phyloP scores from a whole-genome alignment of 2,797 vertebrate genomes.

The Spinibarbus caldwelli region DNA sequence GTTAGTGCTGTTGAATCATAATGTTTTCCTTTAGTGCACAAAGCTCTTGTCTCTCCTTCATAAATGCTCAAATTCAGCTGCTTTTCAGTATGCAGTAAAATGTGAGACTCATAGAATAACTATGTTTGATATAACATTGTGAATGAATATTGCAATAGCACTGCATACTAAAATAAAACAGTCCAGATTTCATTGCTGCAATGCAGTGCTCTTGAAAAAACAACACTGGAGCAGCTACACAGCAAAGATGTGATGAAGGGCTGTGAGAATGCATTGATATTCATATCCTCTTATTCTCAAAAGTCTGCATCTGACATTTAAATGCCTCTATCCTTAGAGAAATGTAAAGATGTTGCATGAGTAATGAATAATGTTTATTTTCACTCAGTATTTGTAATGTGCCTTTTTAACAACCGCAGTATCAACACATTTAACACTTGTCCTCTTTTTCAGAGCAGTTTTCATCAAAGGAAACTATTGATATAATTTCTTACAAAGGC shows the following conservation, averaged over 20 bases:
- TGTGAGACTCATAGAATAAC: neutral
- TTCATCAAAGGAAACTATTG: neutral
- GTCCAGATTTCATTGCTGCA: constrained; percentile 21
- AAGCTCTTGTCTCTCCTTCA: neutral
- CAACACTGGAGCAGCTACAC: neutral
- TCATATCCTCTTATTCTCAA: constrained; percentile 25
- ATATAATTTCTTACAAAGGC: neutral
- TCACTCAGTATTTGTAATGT: constrained; percentile 1
- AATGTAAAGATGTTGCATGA: constrained; percentile 2
- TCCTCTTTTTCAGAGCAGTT: constrained; percentile 49
- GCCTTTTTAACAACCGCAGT: constrained; percentile 31
- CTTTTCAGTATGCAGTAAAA: neutral
- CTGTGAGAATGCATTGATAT: constrained; percentile 26
- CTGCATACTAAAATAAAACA: constrained; percentile 7
- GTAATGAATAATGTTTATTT: constrained; percentile 10
- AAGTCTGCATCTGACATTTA: constrained; percentile 29
- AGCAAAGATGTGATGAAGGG: neutral
- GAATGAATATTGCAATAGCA: neutral
- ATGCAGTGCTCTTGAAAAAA: constrained; percentile 18
- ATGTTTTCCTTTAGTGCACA: neutral
- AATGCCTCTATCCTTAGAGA: constrained; percentile 22
- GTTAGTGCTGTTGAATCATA: neutral
- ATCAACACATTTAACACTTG: constrained; percentile 49
- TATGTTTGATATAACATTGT: neutral
- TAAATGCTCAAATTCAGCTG: neutral